Evolutionary conservation across 2,888 invertebrate genomes (phyloP).

Genomic region (Drosophila aldrichi): DNA sequence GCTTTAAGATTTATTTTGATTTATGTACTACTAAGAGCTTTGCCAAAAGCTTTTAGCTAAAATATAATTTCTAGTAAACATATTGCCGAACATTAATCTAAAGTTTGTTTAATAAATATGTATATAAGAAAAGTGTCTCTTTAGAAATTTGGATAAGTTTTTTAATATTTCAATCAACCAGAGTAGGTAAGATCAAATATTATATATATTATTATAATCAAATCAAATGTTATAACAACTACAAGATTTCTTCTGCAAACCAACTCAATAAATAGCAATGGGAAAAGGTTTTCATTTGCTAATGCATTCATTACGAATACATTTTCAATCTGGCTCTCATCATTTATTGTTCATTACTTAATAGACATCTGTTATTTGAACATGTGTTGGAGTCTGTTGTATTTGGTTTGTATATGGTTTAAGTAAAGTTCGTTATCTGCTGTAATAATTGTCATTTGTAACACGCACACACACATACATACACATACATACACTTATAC

Average conservation of each 20-base stretch:
- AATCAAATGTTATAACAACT: no score
- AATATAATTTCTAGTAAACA: no score
- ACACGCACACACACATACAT: neutral
- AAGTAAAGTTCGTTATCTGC: conserved; percentile 34
- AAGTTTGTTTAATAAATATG: no score
- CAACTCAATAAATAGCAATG: neutral
- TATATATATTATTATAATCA: no score
- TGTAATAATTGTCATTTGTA: conserved; percentile 28
- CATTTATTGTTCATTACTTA: conserved; percentile 2
- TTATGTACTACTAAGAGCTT: no score
- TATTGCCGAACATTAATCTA: no score
- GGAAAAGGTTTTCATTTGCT: neutral
- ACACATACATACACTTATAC: neutral
- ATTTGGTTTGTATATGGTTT: neutral
- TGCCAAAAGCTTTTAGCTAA: no score
- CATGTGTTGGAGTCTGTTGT: conserved; percentile 14
- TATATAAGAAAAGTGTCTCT: no score
- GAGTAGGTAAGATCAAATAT: no score
- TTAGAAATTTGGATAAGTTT: no score
- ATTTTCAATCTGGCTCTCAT: neutral
- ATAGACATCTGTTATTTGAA: conserved; percentile 31
- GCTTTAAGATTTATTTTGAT: no score
- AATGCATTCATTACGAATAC: neutral
- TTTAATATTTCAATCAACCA: no score
- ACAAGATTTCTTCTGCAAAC: neutral